These are phyloP conservation scores for Pseudomyrmex cubaensis DNA, from an alignment of 1,140 invertebrate genomes.

Conservation along the genomic window DNA sequence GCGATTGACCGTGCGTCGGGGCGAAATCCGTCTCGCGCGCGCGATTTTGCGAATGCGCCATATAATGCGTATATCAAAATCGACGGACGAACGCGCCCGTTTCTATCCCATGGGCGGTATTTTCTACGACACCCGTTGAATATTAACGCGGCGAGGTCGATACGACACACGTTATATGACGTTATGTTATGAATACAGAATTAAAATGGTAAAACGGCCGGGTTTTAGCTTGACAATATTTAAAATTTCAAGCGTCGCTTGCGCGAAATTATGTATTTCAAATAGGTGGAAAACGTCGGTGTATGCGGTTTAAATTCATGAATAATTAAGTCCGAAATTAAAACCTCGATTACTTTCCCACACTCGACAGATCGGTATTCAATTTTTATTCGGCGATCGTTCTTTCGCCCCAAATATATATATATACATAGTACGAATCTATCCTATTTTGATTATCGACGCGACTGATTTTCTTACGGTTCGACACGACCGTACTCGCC, in stretches of 20 bases:
- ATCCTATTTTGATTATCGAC: constrained; percentile 46
- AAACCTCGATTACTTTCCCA: constrained; percentile 58
- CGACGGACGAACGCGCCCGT: not conserved
- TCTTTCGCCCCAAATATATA: not conserved
- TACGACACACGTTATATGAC: constrained; percentile 58
- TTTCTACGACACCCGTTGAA: constrained; percentile 58
- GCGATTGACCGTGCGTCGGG: constrained; percentile 23
- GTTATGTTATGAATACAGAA: constrained; percentile 60
- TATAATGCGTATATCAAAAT: not conserved
- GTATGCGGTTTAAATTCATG: constrained; percentile 62
- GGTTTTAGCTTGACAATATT: constrained; percentile 58
- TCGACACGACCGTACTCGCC: constrained; percentile 30
- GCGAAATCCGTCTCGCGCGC: constrained; percentile 15
- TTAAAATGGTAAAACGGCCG: constrained; percentile 58
- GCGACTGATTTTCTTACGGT: constrained; percentile 43
- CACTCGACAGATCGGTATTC: constrained; percentile 15
- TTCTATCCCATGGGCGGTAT: constrained; percentile 6
- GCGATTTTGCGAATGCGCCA: constrained; percentile 10
- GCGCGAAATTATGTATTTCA: constrained; percentile 52
- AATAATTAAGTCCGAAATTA: constrained; percentile 69
- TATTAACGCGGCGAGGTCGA: constrained; percentile 55
- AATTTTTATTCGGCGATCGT: constrained; percentile 41
- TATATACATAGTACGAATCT: not conserved
- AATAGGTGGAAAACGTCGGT: constrained; percentile 35
- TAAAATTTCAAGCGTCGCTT: constrained; percentile 62